phyloP scores from a whole-genome alignment of 2,888 invertebrate genomes.

The Matsumyia berberina region DNA sequence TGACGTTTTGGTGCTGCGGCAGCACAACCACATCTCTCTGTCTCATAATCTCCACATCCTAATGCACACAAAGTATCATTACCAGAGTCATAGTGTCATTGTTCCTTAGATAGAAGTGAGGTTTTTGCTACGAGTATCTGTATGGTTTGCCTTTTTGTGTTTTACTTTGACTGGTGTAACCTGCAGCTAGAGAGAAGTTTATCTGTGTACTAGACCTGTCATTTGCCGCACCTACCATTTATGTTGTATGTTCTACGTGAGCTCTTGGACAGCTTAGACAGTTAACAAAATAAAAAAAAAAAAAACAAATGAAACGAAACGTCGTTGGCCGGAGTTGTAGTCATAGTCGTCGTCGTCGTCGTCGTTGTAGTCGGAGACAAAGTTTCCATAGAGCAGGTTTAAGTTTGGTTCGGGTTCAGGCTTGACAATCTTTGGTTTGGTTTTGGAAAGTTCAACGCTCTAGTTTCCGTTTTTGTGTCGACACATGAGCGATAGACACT shows the following conservation, averaged over 20 bases:
- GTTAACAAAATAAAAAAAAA: slow-evolving; percentile 66
- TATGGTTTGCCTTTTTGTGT: slow-evolving; percentile 32
- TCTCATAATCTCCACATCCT: slow-evolving; percentile 57
- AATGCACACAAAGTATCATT: slow-evolving; percentile 59
- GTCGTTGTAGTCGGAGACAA: slow-evolving; percentile 46
- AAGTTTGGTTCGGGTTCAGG: slow-evolving; percentile 37
- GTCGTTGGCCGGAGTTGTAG: background rate
- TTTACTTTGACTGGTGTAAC: slow-evolving; percentile 68
- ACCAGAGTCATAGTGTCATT: slow-evolving; percentile 69
- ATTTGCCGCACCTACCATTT: slow-evolving; percentile 76
- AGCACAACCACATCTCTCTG: slow-evolving; percentile 24
- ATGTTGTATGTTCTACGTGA: slow-evolving; percentile 74
- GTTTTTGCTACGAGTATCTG: slow-evolving; percentile 31
- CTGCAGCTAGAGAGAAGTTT: slow-evolving; percentile 72
- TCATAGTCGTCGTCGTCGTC: slow-evolving; percentile 10
- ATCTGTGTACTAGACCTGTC: slow-evolving; percentile 73
- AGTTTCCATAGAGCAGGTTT: slow-evolving; percentile 63
- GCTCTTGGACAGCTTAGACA: slow-evolving; percentile 70
- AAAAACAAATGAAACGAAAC: slow-evolving; percentile 21
- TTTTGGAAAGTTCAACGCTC: slow-evolving; percentile 72
- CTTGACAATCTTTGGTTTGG: slow-evolving; percentile 41
- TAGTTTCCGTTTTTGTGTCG: slow-evolving; percentile 60
- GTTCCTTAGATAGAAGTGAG: slow-evolving; percentile 60
- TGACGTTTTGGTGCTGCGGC: slow-evolving; percentile 51
- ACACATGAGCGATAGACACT: slow-evolving; percentile 45